Evolutionary conservation across 2,888 invertebrate species (phyloP).

Genomic region (Arrhopalites spinosus): DNA sequence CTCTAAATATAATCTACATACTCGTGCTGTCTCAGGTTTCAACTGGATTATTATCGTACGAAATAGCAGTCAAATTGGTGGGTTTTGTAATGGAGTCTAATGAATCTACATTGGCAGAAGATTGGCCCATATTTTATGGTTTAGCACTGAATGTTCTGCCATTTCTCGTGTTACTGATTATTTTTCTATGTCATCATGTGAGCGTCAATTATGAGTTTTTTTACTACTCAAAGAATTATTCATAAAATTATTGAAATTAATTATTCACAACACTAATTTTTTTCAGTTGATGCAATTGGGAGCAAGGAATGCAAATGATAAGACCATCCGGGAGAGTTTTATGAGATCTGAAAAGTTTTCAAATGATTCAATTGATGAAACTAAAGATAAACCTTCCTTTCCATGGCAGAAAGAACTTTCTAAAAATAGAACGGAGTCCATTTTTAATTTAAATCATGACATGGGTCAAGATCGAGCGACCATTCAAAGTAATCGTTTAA

Average conservation of each 20-base stretch:
- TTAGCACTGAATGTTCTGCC: neutral
- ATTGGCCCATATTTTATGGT: neutral
- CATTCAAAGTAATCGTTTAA: neutral
- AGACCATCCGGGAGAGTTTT: too few relatives aligned
- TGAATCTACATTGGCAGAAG: neutral
- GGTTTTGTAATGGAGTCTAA: neutral
- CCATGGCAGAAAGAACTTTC: neutral
- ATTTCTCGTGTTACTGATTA: neutral
- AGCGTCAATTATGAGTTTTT: too few relatives aligned
- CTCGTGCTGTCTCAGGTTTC: neutral
- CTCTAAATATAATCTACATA: neutral
- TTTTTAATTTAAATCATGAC: neutral
- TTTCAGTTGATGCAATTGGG: too few relatives aligned
- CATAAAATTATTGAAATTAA: too few relatives aligned
- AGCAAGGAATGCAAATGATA: too few relatives aligned
- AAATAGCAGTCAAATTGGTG: neutral
- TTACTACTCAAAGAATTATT: too few relatives aligned
- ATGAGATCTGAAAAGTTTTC: neutral
- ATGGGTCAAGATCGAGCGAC: neutral
- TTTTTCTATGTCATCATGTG: neutral
- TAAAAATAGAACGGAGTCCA: neutral
- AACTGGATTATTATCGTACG: neutral
- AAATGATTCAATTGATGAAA: neutral
- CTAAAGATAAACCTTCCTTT: neutral
- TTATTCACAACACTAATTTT: too few relatives aligned